Evolutionary conservation across 2,888 invertebrate genomes (phyloP), one percentile per base, ranked within the genome.

Genomic region (Dryococelus australis): DNA sequence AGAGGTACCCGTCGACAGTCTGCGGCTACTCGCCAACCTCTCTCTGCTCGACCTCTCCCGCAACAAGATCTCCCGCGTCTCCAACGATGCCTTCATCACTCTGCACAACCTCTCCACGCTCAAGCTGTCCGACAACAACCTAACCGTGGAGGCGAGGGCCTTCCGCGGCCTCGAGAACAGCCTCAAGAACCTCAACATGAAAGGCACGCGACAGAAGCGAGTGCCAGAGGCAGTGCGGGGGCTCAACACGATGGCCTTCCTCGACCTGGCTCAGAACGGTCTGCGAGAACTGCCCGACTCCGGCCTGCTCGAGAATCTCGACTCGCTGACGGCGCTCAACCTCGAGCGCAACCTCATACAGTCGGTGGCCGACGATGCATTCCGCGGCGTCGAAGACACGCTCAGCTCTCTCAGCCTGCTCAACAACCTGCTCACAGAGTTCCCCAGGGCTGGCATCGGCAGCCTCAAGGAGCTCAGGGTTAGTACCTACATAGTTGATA

Each of bases 241-340:
- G 10, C 93, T 98, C 53, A 95, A 94, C 88, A 96, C 96, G 85
- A 93, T 98, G 89, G 98, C 98, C 0, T 98, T 98, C 91, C 93
- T 98, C 87, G 98, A 98, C 93, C 93, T 98, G 87, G 98, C 98
- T 0, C 97, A 98, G 92, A 98, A 98, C 91, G 96, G 97, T 90
- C 95, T 98, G 84, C 94, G 96, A 90, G 97, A 97, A 92, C 92
- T 98, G 87, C 97, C 97, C 0, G 96, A 96, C 0, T 93, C 94
- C 0, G 94, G 93, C 85, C 95, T 95, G 3, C 97, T 97, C 91
- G 96, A 96, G 90, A 96, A 96, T 35, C 93, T 98, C 86, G 95
- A 96, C 89, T 95, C 98, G 0, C 93, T 98, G 87, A 97, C 98
- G 6, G 97, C 97, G 24, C 93, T 98, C 20, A 98, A 98, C 92